Conservation (phyloP, 2,888 invertebrate species). For the Copidosoma aretas region DNA sequence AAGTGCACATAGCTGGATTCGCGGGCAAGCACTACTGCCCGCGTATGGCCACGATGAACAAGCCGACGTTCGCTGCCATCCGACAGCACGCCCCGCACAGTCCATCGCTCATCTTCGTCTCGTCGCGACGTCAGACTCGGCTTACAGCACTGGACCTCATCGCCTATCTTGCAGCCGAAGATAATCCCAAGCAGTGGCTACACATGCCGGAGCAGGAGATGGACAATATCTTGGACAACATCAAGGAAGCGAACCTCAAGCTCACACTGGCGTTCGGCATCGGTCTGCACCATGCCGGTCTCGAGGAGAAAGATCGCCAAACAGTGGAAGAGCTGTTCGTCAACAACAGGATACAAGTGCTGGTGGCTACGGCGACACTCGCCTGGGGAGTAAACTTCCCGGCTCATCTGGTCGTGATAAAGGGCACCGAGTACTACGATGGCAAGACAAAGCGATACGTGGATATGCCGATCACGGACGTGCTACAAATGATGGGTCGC, state of each 20-base stretch:
- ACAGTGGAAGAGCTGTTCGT: conserved; percentile 93
- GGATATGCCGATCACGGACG: conserved; percentile 99
- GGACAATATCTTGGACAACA: conserved; percentile 73
- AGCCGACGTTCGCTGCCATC: conserved; percentile 95
- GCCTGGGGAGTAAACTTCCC: conserved; percentile 99
- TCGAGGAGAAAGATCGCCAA: conserved; percentile 90
- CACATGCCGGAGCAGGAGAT: conserved; percentile 86
- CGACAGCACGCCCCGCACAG: conserved; percentile 89
- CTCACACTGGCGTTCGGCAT: conserved; percentile 96
- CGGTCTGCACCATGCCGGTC: conserved; percentile 97
- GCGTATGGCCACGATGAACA: conserved; percentile 99
- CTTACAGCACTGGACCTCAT: conserved; percentile 95
- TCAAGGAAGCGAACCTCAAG: conserved; percentile 89
- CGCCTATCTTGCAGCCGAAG: conserved; percentile 87
- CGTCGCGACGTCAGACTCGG: conserved; percentile 94
- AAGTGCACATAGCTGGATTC: conserved; percentile 93
- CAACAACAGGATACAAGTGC: conserved; percentile 93
- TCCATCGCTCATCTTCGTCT: conserved; percentile 93
- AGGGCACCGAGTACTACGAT: conserved; percentile 98
- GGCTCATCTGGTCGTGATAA: conserved; percentile 96
- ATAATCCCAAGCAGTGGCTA: conserved; percentile 94
- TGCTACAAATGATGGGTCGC: conserved; percentile 99
- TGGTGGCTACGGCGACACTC: conserved; percentile 95
- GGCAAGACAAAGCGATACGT: conserved; percentile 96
- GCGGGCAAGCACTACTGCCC: conserved; percentile 99